Base-by-base conservation (phyloP, 2,888 invertebrate species). In the Sinohyriopsis cumingii region DNA sequence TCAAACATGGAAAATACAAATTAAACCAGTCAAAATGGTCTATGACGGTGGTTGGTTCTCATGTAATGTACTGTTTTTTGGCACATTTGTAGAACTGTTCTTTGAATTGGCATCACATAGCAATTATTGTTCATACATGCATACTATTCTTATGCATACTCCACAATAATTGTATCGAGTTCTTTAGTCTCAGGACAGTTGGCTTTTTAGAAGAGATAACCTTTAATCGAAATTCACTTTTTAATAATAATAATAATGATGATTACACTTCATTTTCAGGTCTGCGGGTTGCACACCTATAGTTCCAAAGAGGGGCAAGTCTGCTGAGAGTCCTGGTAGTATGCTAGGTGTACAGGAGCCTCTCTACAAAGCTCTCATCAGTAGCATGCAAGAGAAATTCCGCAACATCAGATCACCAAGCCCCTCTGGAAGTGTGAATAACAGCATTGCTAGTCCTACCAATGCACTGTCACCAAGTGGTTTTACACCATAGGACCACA, bases 371-470 rank as follows among this genome's bases (percentile, higher is more conserved):
- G 83, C 84, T 24, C 75, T 86, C 54, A 67, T 82, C 59, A 81
- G 76, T 22, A 77, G 82, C 55, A 70, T 84, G 71, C 80, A 80
- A 67, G 69, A 82, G 55, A 86, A 86, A 72, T 87, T 87, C 74
- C 75, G 77, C 28, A 86, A 86, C 68, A 81, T 82, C 15, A 74
- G 83, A 22, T 80, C 84, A 1, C 86, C 86, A 15, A 86, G 85
- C 68, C 86, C 86, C 7, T 68, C 67, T 7, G 70, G 59, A 56
- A 67, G 53, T 69, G 71, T 68, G 68, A 69, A 53, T 53, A 66
- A 55, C 53, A 22, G 53, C 20, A 62, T 24, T 12, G 12, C 15
- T 15, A 62, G 53, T 45, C n/a, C 62, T 20, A 28, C 20, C 45
- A 28, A 19, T 62, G 53, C 53, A n/a, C 28, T 33, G 15, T 62